These are phyloP conservation scores for Watsonalla cultraria DNA, from an alignment of 2,888 invertebrate genomes.

Conservation along the genomic window DNA sequence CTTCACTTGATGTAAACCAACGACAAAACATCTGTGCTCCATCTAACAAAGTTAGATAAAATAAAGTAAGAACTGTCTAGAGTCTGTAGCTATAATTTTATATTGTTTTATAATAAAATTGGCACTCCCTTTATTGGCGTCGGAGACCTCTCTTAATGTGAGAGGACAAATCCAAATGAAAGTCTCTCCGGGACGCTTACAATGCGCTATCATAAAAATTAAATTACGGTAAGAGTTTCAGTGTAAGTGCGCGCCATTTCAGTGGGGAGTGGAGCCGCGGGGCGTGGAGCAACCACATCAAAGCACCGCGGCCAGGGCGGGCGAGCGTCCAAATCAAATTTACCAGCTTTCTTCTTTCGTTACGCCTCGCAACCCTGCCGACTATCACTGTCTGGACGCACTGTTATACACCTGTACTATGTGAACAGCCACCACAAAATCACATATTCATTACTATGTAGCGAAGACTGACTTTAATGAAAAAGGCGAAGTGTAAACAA, in stretches of 20 bases:
- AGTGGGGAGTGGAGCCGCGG: slow-evolving; percentile 39
- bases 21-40: neutral
- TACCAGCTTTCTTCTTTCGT: slow-evolving; percentile 68
- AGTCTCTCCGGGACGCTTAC: slow-evolving; percentile 62
- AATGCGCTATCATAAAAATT: slow-evolving; percentile 77
- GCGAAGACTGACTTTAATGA: slow-evolving; percentile 27
- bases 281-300: slow-evolving; percentile 63
- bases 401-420: slow-evolving; percentile 23
- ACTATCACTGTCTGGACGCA: slow-evolving; percentile 31
- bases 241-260: slow-evolving; percentile 72
- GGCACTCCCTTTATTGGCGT: slow-evolving; percentile 9
- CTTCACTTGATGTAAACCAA: slow-evolving; percentile 27
- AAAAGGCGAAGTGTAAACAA: slow-evolving; percentile 40
- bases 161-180: slow-evolving; percentile 55
- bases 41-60: no score
- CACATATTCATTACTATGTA: slow-evolving; percentile 23
- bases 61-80: no score
- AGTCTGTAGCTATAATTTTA: neutral
- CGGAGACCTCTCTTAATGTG: slow-evolving; percentile 35
- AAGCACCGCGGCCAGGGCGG: slow-evolving; percentile 58
- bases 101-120: neutral
- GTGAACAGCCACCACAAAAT: slow-evolving; percentile 17
- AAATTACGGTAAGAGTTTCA: slow-evolving; percentile 73
- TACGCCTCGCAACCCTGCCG: slow-evolving; percentile 41
- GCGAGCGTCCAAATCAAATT: slow-evolving; percentile 71